phyloP scores from a whole-genome alignment of 92 coral and sea anemone genomes.

The Paramuricea clavata region DNA sequence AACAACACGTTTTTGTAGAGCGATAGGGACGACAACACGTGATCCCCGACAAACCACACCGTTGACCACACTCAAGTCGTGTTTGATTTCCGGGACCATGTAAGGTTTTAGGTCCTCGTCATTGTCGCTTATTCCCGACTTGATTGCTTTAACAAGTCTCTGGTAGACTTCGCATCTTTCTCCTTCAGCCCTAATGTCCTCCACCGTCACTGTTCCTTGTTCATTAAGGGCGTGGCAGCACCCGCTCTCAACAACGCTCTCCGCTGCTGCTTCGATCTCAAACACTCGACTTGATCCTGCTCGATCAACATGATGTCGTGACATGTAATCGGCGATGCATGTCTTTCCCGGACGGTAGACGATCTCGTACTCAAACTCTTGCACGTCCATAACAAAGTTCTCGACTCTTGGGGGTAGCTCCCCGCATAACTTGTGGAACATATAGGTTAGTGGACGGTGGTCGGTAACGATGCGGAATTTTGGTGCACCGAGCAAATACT shows the following conservation, averaged over 20 bases:
- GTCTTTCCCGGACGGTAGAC: conserved; percentile 10
- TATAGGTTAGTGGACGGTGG: too few species aligned
- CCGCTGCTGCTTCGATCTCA: conserved; percentile 4
- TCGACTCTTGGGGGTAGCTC: too few species aligned
- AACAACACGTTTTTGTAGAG: conserved; percentile 14
- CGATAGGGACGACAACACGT: conserved; percentile 17
- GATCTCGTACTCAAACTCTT: too few species aligned
- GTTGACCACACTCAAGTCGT: conserved; percentile 6
- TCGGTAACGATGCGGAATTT: too few species aligned
- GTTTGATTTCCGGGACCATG: conserved; percentile 11
- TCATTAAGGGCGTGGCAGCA: background rate
- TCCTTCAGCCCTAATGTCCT: conserved; percentile 5
- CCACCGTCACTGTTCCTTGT: background rate
- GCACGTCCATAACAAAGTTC: too few species aligned
- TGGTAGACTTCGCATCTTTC: background rate
- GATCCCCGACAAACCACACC: conserved; percentile 9
- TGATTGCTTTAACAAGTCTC: background rate
- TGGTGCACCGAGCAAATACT: too few species aligned
- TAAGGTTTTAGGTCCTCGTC: conserved; percentile 9
- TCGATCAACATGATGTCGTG: background rate
- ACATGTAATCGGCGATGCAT: background rate
- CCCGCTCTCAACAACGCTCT: background rate
- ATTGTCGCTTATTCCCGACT: background rate
- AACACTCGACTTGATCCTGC: background rate
- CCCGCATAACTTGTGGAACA: too few species aligned